Percentiles rank a stretch among this genome's conserved stretches.
Conservation (phyloP, 2,888 invertebrate genomes). For the Idaea biselata region DNA sequence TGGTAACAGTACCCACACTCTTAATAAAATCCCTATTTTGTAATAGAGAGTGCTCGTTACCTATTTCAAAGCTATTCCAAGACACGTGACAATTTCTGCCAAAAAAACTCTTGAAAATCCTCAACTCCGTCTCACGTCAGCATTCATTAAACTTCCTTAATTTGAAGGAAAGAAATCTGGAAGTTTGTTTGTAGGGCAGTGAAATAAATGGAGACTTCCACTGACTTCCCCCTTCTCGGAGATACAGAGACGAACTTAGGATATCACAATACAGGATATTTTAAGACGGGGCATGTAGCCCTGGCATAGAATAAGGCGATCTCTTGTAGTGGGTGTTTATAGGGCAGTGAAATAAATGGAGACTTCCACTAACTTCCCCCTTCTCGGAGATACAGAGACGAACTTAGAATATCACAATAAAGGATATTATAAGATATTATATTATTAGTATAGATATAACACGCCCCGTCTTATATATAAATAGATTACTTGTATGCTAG, state of each 20-base stretch:
- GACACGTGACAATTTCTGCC: constrained; percentile 10
- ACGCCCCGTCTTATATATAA: no score
- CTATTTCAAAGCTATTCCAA: neutral
- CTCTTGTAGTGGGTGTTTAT: no score
- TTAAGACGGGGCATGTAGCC: no score
- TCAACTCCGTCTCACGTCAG: constrained; percentile 11
- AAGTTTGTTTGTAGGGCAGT: constrained; percentile 33
- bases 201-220: constrained; percentile 21
- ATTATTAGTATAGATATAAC: no score
- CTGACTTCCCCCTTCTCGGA: neutral
- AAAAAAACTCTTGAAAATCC: constrained; percentile 12
- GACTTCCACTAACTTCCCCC: neutral
- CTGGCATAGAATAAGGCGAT: no score
- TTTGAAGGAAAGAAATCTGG: constrained; percentile 35
- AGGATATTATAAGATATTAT: no score
- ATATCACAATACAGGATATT: neutral
- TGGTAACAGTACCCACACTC: no score
- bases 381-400: neutral
- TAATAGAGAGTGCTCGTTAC: neutral
- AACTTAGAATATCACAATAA: neutral
- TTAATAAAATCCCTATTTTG: no score
- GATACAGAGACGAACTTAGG: neutral
- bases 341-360: constrained; percentile 28
- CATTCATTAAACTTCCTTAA: constrained; percentile 49
- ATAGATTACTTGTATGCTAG: no score